Evolutionary conservation across 2,113 vertebrate species (phyloP).

Genomic region (Dascyllus trimaculatus): DNA sequence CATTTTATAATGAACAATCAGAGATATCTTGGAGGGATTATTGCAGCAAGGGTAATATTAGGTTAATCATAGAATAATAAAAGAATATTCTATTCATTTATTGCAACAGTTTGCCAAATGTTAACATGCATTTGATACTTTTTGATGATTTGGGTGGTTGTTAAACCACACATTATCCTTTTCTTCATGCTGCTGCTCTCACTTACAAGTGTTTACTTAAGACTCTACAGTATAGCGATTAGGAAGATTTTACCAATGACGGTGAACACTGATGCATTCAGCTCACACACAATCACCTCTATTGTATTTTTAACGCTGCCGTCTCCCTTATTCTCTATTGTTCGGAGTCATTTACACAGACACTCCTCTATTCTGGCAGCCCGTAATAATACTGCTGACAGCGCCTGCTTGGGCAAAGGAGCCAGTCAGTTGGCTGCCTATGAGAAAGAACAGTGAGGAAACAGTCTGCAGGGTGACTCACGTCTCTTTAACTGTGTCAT

Average conservation of each 20-base stretch:
- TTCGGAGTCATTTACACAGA: constrained; percentile 22
- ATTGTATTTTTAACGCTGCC: constrained; percentile 14
- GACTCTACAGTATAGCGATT: constrained; percentile 16
- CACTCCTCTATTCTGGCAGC: constrained; percentile 3
- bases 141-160: neutral
- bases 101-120: constrained; percentile 6
- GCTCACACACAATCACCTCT: constrained; percentile 12
- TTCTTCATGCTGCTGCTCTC: neutral
- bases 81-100: neutral
- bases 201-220: constrained; percentile 28
- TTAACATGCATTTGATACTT: neutral
- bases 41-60: neutral
- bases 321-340: constrained; percentile 20
- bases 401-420: constrained; percentile 19
- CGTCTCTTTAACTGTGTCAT: constrained; percentile 49
- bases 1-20: constrained; percentile 25
- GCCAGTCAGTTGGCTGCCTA: constrained; percentile 31
- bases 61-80: constrained; percentile 27
- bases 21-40: neutral
- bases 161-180: neutral
- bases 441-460: constrained; percentile 43
- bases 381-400: constrained; percentile 32
- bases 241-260: constrained; percentile 13
- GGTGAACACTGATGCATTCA: constrained; percentile 18
- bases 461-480: constrained; percentile 66